Evolutionary conservation across 2,797 vertebrate genomes (phyloP), one percentile per base, ranked within the genome.

Genomic region (Dallia pectoralis): DNA sequence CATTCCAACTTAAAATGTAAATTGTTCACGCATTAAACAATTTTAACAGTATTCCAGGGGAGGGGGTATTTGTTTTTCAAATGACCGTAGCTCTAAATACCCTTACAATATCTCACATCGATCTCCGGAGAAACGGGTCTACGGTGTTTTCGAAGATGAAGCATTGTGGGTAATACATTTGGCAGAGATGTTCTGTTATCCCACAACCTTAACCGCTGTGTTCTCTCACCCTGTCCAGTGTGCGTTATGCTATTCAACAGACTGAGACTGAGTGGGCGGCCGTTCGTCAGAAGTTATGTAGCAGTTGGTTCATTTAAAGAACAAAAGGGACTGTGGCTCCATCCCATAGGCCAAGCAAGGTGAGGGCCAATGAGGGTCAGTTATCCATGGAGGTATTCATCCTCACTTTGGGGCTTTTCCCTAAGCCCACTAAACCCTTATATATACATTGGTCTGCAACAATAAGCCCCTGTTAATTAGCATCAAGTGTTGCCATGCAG

Each of bases 401-500:
- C 61, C 71, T 80, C 66, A 68, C 66, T 75, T 77, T 65, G 64
- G 40, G 63, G 62, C 44, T 63, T 74, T 73, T 40, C 63, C 40
- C 15, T 87, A 87, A 88, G 86, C 87, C 79, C 75, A 70, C 73
- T 67, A 81, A 76, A 83, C 71, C 81, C 82, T 75, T 69, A 74
- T 72, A 77, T 76, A 82, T 83, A 78, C 81, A 75, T 69, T 77
- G 76, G 73, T 76, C 76, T 64, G 80, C 80, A 66, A 77, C 73
- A 71, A 72, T 71, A 84, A 81, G 75, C 71, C 73, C 53, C 19
- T 73, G 40, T 77, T 82, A 83, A 88, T 92, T 88, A 85, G 76
- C 73, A 86, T 90, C 81, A 83, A 91, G 90, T 87, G 84, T 85
- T 76, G 72, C 84, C 36, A 84, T 83, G 81, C 75, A 85, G 78